Conservation (phyloP, 1,140 invertebrate species). For the Drosophila simulans region DNA sequence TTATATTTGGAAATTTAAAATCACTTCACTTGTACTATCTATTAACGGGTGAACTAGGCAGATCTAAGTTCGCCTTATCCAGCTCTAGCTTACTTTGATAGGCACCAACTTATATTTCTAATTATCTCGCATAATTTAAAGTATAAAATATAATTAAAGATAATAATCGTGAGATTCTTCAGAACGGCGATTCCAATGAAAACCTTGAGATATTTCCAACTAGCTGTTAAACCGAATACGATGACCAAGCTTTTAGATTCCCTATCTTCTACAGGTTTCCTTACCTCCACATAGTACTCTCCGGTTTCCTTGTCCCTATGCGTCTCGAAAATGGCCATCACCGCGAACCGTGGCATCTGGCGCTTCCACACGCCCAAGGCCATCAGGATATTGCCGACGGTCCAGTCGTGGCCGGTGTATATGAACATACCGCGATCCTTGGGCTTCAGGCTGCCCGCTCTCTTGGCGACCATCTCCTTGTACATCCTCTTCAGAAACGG, state of each 20-base stretch:
- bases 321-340: slow-evolving; percentile 90
- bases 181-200: neutral
- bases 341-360: slow-evolving; percentile 89
- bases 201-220: neutral
- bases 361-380: slow-evolving; percentile 90
- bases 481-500: slow-evolving; percentile 88
- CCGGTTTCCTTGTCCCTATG: slow-evolving; percentile 85
- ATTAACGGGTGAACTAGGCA: too few relatives aligned
- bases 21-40: too few relatives aligned
- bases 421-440: slow-evolving; percentile 87
- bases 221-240: neutral
- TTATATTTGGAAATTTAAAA: too few relatives aligned
- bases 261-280: neutral
- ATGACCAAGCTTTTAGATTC: neutral
- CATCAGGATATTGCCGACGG: slow-evolving; percentile 88
- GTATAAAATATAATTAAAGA: neutral
- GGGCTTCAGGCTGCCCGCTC: slow-evolving; percentile 84
- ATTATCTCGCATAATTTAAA: neutral
- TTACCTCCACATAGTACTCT: slow-evolving; percentile 86
- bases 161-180: neutral
- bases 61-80: too few relatives aligned
- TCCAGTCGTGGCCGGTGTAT: slow-evolving; percentile 91
- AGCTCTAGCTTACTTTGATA: too few relatives aligned
- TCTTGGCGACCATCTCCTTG: slow-evolving; percentile 86
- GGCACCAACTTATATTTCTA: too few relatives aligned